A percentile compares a stretch with the other conserved stretches of the same genome.
These are phyloP conservation scores for Trochalopteron elliotii DNA, from an alignment of 2,113 vertebrate species.

Conservation along the genomic window DNA sequence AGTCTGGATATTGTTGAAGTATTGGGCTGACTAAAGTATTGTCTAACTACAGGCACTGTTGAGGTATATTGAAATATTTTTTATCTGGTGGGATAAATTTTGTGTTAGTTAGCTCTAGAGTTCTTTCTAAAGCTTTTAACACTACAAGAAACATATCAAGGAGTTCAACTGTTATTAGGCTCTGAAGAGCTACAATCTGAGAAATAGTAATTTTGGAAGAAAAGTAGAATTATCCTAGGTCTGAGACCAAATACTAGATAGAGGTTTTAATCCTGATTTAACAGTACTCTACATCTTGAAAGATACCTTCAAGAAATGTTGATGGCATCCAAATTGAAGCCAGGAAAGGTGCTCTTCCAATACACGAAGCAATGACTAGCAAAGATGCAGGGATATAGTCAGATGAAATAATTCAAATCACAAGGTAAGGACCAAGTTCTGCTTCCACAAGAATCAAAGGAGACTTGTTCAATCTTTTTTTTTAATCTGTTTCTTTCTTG, in stretches of 20 bases:
- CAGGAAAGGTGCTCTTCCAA: not conserved
- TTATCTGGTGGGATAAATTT: not conserved
- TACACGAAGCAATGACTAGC: not conserved
- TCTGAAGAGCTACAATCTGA: not conserved
- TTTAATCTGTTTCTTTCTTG: not conserved
- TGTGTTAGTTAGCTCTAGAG: not conserved
- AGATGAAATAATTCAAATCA: not conserved
- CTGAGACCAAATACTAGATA: not conserved
- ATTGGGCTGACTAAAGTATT: not conserved
- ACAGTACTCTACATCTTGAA: not conserved
- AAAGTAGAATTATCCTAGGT: not conserved
- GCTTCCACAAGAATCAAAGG: not conserved
- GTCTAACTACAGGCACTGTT: not conserved
- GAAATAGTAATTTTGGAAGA: not conserved
- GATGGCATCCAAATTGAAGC: not conserved
- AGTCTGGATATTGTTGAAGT: not conserved
- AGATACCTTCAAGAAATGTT: not conserved
- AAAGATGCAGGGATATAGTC: not conserved
- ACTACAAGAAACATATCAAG: not conserved
- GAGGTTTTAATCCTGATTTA: not conserved
- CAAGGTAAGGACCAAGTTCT: not conserved
- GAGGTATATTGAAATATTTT: not conserved
- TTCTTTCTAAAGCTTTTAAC: not conserved
- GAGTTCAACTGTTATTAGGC: not conserved
- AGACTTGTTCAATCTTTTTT: not conserved